A percentile compares a stretch with the other conserved stretches of the same genome.
These are phyloP conservation scores for Anomalospiza imberbis DNA, from an alignment of 2,797 vertebrate genomes.

Conservation along the genomic window DNA sequence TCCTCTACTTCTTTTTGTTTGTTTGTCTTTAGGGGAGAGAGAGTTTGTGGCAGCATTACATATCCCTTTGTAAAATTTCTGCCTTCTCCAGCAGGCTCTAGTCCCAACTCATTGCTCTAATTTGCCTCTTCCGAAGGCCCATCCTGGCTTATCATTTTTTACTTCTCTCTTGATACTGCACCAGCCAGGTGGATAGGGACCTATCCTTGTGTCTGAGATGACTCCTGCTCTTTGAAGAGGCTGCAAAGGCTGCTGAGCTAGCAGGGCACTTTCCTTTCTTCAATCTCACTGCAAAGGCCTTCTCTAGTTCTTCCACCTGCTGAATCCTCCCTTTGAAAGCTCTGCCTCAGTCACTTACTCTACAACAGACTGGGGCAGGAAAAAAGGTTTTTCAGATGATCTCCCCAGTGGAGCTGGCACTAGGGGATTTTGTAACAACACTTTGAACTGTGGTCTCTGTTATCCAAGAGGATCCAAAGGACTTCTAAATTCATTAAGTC, in stretches of 20 bases:
- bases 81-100: neutral
- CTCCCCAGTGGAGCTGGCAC: neutral
- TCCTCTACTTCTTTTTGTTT: neutral
- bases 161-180: neutral
- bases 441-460: neutral
- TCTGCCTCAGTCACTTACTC: neutral
- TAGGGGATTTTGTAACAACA: neutral
- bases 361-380: neutral
- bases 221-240: neutral
- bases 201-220: neutral
- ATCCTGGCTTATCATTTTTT: neutral
- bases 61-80: neutral
- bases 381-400: slow-evolving; percentile 9
- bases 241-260: neutral
- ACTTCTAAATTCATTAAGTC: slow-evolving; percentile 10
- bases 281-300: neutral
- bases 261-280: neutral
- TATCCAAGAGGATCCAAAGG: neutral
- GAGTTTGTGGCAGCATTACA: neutral
- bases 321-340: slow-evolving; percentile 24
- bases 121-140: neutral
- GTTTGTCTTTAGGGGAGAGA: neutral
- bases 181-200: neutral
- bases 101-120: accelerated
- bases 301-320: neutral